Evolutionary conservation across 2,888 invertebrate species (phyloP).

Genomic region (Trichogramma evanescens): DNA sequence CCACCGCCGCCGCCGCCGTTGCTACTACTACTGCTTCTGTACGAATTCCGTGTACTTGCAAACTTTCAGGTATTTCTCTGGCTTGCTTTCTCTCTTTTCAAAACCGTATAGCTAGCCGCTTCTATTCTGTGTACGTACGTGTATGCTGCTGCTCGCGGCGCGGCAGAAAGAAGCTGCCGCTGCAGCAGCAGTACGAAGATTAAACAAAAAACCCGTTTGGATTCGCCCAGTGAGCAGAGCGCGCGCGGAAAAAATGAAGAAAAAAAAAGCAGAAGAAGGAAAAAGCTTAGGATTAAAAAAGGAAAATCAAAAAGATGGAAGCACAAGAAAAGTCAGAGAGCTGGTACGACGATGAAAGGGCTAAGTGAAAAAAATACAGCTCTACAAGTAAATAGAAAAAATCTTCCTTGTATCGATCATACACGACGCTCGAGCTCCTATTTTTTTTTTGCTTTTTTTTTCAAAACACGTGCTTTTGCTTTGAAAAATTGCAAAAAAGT

Average conservation of each 20-base stretch:
- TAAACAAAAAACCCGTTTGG: too few relatives aligned
- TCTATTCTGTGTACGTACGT: too few relatives aligned
- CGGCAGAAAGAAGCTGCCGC: too few relatives aligned
- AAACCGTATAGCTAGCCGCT: not conserved
- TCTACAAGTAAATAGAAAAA: too few relatives aligned
- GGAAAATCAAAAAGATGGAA: not conserved
- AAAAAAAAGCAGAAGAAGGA: not conserved
- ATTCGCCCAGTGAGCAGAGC: not conserved
- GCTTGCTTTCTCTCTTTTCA: not conserved
- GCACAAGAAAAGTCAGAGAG: not conserved
- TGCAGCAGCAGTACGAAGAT: too few relatives aligned
- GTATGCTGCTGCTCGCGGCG: too few relatives aligned
- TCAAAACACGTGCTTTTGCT: not conserved
- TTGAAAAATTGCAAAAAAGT: constrained; percentile 33
- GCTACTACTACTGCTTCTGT: not conserved
- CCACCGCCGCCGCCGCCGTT: not conserved
- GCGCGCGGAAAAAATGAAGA: not conserved
- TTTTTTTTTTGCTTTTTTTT: not conserved
- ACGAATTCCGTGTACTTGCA: constrained; percentile 5
- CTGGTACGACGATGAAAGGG: not conserved
- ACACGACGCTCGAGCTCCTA: not conserved
- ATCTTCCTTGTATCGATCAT: too few relatives aligned
- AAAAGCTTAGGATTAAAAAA: constrained; percentile 7
- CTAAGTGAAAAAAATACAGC: not conserved
- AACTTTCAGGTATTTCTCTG: constrained; percentile 1